Percentiles rank a stretch among this genome's conserved stretches.
Evolutionary conservation across 2,888 invertebrate genomes (phyloP).

Genomic region (Oconnorella tubifera): DNA sequence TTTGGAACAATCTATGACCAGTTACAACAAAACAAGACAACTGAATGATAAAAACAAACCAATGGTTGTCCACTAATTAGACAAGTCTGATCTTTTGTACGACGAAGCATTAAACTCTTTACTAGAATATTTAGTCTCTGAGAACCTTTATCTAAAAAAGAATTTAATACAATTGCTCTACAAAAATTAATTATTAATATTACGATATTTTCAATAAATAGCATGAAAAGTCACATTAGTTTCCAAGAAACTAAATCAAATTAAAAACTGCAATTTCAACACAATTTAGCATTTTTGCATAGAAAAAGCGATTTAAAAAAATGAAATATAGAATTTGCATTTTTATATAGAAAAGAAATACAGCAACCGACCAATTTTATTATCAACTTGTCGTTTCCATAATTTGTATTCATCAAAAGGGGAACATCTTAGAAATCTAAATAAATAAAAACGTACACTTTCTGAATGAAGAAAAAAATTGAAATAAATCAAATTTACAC

Average conservation of each 20-base stretch:
- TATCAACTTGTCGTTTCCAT: slow-evolving; percentile 90
- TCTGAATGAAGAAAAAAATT: slow-evolving; percentile 2
- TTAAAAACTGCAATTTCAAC: no score
- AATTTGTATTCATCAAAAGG: slow-evolving; percentile 86
- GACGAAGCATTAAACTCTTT: slow-evolving; percentile 76
- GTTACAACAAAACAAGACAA: no score
- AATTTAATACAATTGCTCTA: neutral
- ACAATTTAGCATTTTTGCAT: no score
- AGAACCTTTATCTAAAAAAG: slow-evolving; percentile 57
- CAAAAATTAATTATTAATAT: no score
- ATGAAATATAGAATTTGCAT: no score
- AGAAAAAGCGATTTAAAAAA: no score
- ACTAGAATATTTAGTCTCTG: slow-evolving; percentile 78
- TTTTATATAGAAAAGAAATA: no score
- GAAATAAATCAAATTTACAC: no score
- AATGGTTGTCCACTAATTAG: slow-evolving; percentile 59
- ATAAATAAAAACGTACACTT: slow-evolving; percentile 6
- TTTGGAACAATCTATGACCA: no score
- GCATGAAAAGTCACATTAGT: no score
- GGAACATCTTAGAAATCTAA: slow-evolving; percentile 73
- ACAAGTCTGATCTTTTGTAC: slow-evolving; percentile 79
- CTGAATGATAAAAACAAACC: slow-evolving; percentile 12
- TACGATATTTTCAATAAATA: no score
- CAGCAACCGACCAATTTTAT: slow-evolving; percentile 69
- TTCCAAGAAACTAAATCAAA: no score